Conservation (phyloP, 2,797 vertebrate genomes). For the Sebastes cheni region DNA sequence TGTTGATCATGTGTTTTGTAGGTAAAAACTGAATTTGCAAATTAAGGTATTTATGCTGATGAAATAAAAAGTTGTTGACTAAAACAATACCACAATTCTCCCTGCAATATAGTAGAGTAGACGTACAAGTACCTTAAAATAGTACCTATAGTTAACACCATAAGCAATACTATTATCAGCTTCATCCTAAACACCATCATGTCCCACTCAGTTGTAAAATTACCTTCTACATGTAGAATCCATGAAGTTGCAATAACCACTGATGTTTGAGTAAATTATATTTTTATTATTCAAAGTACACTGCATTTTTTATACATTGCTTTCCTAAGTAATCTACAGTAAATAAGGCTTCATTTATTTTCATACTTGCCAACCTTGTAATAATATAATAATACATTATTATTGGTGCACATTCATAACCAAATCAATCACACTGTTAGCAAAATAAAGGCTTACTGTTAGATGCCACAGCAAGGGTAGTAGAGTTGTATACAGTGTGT, state of each 20-base stretch:
- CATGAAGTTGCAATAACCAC: neutral
- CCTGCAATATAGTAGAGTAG: neutral
- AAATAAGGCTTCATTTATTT: constrained; percentile 48
- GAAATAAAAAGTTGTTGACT: neutral
- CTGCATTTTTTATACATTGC: constrained; percentile 56
- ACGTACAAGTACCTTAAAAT: neutral
- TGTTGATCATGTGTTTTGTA: neutral
- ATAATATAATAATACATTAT: too few relatives aligned
- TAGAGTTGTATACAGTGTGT: constrained; percentile 22
- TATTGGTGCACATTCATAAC: constrained; percentile 37
- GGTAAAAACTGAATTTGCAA: neutral
- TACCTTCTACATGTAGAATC: neutral
- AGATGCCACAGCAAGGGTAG: constrained; percentile 39
- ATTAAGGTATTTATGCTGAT: neutral
- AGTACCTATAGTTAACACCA: neutral
- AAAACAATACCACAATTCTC: neutral
- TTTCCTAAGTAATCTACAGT: constrained; percentile 39
- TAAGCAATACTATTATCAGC: neutral
- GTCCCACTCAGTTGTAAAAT: neutral
- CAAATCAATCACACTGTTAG: constrained; percentile 63
- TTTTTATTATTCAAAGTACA: constrained; percentile 66
- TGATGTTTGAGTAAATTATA: constrained; percentile 6
- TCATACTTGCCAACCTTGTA: neutral
- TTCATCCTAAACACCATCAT: neutral
- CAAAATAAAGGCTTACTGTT: constrained; percentile 41